Conservation (phyloP, 2,113 vertebrate species). For the Lophotis ruficrista region DNA sequence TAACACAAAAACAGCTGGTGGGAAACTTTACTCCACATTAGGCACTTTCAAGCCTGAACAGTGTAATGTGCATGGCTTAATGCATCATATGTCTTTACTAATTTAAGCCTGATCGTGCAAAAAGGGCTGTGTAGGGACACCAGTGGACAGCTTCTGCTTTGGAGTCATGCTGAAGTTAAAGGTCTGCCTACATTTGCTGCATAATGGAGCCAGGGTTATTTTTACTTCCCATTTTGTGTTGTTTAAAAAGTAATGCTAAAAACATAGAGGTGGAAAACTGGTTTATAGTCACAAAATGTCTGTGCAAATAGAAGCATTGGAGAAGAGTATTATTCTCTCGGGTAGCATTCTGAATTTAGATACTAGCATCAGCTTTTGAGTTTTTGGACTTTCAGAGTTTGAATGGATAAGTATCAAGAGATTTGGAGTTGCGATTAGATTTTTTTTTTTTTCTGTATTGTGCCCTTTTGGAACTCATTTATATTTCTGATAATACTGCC, state of each 20-base stretch:
- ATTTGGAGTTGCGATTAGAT: neutral
- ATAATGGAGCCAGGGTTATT: neutral
- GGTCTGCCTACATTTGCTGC: neutral
- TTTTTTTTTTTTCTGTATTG: neutral
- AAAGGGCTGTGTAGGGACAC: slow-evolving; percentile 24
- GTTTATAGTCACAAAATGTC: neutral
- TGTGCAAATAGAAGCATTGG: neutral
- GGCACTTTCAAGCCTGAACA: slow-evolving; percentile 30
- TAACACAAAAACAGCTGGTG: slow-evolving; percentile 47
- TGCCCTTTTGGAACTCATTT: neutral
- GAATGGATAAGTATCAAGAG: neutral
- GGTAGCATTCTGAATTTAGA: neutral
- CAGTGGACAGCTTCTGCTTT: neutral
- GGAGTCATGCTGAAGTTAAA: neutral
- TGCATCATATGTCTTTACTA: slow-evolving; percentile 49
- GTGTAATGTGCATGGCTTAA: slow-evolving; percentile 19
- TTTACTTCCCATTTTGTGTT: neutral
- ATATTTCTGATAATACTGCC: neutral
- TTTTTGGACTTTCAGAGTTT: neutral
- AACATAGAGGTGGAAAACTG: neutral
- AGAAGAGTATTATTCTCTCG: neutral
- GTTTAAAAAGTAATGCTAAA: slow-evolving; percentile 22
- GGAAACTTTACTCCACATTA: slow-evolving; percentile 54
- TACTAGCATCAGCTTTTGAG: neutral
- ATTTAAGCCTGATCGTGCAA: slow-evolving; percentile 45